Evolutionary conservation across 2,113 vertebrate genomes (phyloP), one percentile per base, ranked within the genome.

Genomic region (Eleginops maclovinus): DNA sequence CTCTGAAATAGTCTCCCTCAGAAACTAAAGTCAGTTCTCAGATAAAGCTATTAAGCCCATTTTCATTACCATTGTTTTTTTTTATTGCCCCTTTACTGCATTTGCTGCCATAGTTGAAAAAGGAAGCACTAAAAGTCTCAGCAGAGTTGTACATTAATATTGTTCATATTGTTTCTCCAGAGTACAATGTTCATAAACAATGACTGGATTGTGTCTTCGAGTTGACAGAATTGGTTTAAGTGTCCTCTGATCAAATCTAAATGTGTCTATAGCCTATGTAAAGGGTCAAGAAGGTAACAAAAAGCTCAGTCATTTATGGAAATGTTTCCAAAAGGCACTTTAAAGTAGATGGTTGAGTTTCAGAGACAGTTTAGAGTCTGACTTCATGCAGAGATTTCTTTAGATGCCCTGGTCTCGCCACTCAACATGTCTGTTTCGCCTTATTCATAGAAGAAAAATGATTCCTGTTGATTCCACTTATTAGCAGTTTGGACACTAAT

Each of bases 41-140:
- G 15, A 55, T 56, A 44, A 55, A 56, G 22, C 40, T 44, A 69
- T 26, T 26, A 26, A 69, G 50, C 36, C 53, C 9, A 12, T 69
- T 69, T 19, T 43, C 40, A 61, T 61, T 44, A 15, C 6, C 36
- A 41, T 6, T 41, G 31, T 21, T 21, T 41, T n/a, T 59, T 41
- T 43, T 4, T 21, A 31, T 31, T 31, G 28, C 28, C 0, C 28
- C 15, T 61, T 21, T 22, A 13, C 19, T 41, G 19, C 56, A 60
- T 60, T 41, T 41, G 11, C 36, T 41, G n/a, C 13, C 9, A 17
- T 13, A 40, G 31, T 58, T 16, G 15, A 31, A 31, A 31, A 31
- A 31, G 28, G 28, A 31, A 14, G 46, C 5, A 4, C 14, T 47
- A 16, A 47, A 47, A 47, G 15, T 14, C 16, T 47, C 46, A 17